Base-by-base conservation (phyloP, 2,888 invertebrate species). In the Drosophila picticornis region DNA sequence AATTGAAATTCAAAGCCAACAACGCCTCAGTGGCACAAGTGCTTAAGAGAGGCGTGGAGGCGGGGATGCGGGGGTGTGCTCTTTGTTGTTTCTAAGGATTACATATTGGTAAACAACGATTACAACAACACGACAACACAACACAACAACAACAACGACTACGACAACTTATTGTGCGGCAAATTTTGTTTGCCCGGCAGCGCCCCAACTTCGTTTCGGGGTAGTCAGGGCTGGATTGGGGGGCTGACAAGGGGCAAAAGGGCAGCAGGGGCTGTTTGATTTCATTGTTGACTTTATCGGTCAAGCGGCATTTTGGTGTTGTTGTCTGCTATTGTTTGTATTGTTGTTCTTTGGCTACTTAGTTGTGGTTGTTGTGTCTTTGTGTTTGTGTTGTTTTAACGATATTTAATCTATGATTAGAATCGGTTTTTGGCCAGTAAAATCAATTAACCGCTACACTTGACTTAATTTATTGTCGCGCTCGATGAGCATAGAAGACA, bases 201-300 rank as follows among this genome's bases (percentile, higher is more conserved):
- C 59, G 61, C 63, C 65, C 50, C 32, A 58, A 50, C 53, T 38
- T 61, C 53, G 25, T 50, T 61, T 53, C 38, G 29, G 27, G 4
- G 11, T 9, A 29, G 34, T 22, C 36, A 11, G 38, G 31, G 31
- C 46, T 52, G n/a, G 16, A 46, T 22, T 52, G 36, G 1, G 22
- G 25, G 10, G 9, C 4, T 29, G 32, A 19, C 36, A 55, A 19
- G 22, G 71, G 63, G 25, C 43, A 34, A 1, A 2, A 19, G 25
- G 25, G n/a, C 13, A 16, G 31, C 25, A 27, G 48, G 58, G 50
- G 51, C 55, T 84, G 80, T 87, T 87, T 89, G 87, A 87, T 89
- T 87, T 87, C 83, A 89, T 83, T 87, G 87, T 87, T 87, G 89
- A 87, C 88, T 89, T 87, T 85, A 87, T 87, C 89, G 87, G 87